These are phyloP conservation scores for Onychomys arenicola DNA, from an alignment of 2,797 vertebrate genomes.

Conservation along the genomic window DNA sequence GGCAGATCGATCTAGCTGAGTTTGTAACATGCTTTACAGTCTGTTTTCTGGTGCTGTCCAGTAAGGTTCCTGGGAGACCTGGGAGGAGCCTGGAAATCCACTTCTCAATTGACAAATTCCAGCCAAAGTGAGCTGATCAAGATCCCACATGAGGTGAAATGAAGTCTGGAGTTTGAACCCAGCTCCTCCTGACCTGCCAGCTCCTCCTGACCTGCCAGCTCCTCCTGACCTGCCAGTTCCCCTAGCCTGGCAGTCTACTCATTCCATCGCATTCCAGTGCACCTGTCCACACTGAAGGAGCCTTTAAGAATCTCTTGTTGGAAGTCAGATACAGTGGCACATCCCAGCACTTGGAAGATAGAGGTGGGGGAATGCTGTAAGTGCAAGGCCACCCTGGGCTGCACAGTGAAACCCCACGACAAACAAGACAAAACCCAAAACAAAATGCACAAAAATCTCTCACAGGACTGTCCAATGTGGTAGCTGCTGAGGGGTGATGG, in stretches of 20 bases:
- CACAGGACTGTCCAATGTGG: not conserved
- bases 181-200: not conserved
- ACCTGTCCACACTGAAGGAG: not conserved
- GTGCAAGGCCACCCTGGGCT: not conserved
- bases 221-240: not conserved
- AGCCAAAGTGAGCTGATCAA: not conserved
- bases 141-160: not conserved
- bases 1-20: not conserved
- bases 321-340: not conserved
- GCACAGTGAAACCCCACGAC: not conserved
- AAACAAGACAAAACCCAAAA: not conserved
- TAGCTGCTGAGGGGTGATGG: not conserved
- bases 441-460: not conserved
- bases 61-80: not conserved
- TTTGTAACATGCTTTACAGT: not conserved
- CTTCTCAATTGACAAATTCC: not conserved
- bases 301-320: not conserved
- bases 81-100: not conserved
- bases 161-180: not conserved
- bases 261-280: not conserved
- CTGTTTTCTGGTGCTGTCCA: not conserved
- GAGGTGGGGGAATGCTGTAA: not conserved
- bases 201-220: not conserved
- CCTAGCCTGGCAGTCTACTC: not conserved
- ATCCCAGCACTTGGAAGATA: not conserved